Base-by-base conservation (phyloP, 2,888 invertebrate species). In the Therioaphis trifolii region DNA sequence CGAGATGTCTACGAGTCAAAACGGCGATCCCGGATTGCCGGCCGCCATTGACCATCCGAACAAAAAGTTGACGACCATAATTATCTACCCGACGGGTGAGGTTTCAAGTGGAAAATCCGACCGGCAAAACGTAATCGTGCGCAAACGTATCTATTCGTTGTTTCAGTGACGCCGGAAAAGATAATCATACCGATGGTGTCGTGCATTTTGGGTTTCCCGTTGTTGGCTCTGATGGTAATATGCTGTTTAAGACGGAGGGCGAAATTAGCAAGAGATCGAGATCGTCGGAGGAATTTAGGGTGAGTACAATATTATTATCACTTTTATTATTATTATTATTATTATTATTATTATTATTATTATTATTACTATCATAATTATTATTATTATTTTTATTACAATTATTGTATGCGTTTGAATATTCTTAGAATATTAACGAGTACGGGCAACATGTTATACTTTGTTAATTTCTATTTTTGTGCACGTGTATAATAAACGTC, bases 161-260 rank as follows among this genome's bases (percentile, higher is more conserved):
- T 91, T 91, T 40, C 92, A 96, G 96, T 96, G 86, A 93, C 95
- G 74, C 95, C 95, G 77, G 95, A 96, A 89, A 95, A 94, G 80
- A 94, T 96, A 86, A 95, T 96, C 79, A 93, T 96, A 86, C 95
- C 96, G 66, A 96, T 96, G 86, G 93, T 96, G 76, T 95, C 96
- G 84, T 95, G 96, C 89, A 96, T 96, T 88, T 92, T 96, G 88
- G 96, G 96, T 84, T 96, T 96, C 88, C 96, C 96, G 58, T 90
- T 96, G 86, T 89, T 96, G 88, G 96, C 96, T 4, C 91, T 96
- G 85, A 92, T 96, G 86, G 93, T 96, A 86, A 96, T 96, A 87
- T 96, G 96, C 89, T 96, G 95, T 88, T 90, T 96, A 85, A 90
- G 95, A 84, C 91, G 94, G 87, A 91, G 96, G 87, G 96, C 96